These are phyloP conservation scores for Hirundo rustica DNA, from an alignment of 2,797 vertebrate genomes.

Conservation along the genomic window DNA sequence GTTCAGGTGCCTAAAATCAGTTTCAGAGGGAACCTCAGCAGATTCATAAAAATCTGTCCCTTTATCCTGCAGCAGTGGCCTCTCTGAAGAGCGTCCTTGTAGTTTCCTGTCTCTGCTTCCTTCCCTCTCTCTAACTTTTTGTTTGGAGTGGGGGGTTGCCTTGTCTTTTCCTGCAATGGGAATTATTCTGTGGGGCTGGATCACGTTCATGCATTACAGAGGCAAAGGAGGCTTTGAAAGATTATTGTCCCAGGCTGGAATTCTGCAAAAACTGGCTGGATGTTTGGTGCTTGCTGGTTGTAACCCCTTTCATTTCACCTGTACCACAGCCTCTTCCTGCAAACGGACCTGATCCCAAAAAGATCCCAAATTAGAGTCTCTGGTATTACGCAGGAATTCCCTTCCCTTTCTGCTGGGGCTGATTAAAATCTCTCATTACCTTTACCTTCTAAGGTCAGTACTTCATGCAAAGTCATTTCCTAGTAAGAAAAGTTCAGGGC, in stretches of 20 bases:
- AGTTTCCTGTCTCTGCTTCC: conserved; percentile 47
- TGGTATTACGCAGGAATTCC: not conserved
- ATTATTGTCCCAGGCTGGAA: not conserved
- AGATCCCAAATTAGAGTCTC: not conserved
- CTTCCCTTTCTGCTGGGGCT: not conserved
- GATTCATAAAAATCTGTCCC: not conserved
- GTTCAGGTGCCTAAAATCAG: not conserved
- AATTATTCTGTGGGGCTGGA: not conserved
- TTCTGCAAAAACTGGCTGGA: not conserved
- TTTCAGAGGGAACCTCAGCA: not conserved
- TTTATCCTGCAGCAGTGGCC: not conserved
- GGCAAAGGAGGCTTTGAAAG: not conserved
- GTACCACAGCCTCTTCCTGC: not conserved
- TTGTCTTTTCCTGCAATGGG: not conserved
- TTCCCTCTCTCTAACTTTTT: not conserved
- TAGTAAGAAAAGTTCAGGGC: not conserved
- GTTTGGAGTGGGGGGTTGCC: not conserved
- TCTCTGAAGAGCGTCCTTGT: not conserved
- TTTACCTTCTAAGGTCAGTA: not conserved
- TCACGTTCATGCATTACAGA: not conserved
- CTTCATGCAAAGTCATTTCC: conserved; percentile 18
- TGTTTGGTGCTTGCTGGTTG: not conserved
- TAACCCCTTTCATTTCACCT: not conserved
- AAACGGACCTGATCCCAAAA: not conserved
- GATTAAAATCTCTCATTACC: conserved; percentile 38